Evolutionary conservation across 2,888 invertebrate genomes (phyloP), one percentile per base, ranked within the genome.

Genomic region (Amphipyra tragopoginis): DNA sequence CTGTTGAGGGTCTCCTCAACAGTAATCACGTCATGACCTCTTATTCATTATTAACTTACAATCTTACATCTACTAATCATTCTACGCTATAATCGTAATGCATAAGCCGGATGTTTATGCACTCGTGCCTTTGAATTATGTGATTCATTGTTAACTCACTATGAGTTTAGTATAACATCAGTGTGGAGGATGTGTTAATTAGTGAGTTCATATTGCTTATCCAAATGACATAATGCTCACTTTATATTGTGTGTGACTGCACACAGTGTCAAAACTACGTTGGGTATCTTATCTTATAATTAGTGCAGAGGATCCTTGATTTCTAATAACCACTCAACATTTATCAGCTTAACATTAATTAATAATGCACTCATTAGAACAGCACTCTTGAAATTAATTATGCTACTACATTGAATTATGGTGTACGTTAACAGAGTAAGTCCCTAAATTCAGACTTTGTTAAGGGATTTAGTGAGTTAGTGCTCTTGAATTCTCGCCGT

Each of bases 71-170:
- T 42, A 26, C 39, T 14, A 66, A 45, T 60, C 13, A 45, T 60
- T 67, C 50, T 34, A 60, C 15, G 50, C 14, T n/a, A 10, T 34
- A 42, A 50, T 5, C 15, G 2, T 42, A 26, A 34, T 50, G 40
- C 33, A 50, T 45, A 53, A 39, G 7, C 55, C 71, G 50, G 45
- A 54, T 13, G 14, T 1, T 34, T 7, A 26, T 45, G 40, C 49
- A 45, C 33, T 39, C 42, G 9, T 10, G 36, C 36, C 10, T 55
- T 63, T 64, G 21, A 44, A 56, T 64, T 33, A 29, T 7, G 40
- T 76, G 67, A 74, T 40, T 76, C 71, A 76, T 50, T 51, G 44
- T 44, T 52, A 56, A 60, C 33, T 53, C 61, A 65, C 15, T 59
- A 52, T 62, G 13, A 49, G 21, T 11, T 45, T 9, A 40, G 48